Base-by-base conservation (phyloP, 2,888 invertebrate genomes). In the Hirtodrosophila cameraria region DNA sequence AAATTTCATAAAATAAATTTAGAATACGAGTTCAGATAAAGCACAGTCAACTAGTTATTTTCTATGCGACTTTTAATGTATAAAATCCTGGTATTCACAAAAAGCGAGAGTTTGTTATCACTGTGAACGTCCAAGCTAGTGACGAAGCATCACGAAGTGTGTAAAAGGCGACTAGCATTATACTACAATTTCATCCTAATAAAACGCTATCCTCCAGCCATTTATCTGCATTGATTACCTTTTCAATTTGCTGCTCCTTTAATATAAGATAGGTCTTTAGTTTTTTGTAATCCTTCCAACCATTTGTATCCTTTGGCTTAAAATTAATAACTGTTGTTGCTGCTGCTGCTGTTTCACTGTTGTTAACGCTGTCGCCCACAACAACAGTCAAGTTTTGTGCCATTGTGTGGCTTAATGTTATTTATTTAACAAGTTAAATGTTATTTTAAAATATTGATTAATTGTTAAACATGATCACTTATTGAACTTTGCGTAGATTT, bases 241-340 rank as follows among this genome's bases (percentile, higher is more conserved):
- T 87, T 75, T 86, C 87, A 52, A 66, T 80, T 74, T 88, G 85
- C 67, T 88, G 88, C 72, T 90, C 89, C 75, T 90, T 90, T 3
- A 87, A 80, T 49, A 90, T 88, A 18, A 90, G 76, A 82, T 90
- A 90, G 1, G 89, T 90, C 69, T 90, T 90, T 6, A 89, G 63
- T 79, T 90, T 90, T 27, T 89, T 90, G 65, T 89, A 90, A 82
- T 90, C 89, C 81, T 79, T 90, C 89, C 89, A 89, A 59, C 83
- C 83, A 64, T 88, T 87, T n/a, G 83, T 76, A 69, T 82, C 82
- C 75, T 82, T 82, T 46, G 81, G 77, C 72, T 69, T 85, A 11
- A 80, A 80, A n/a, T 72, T 76, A 11, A 79, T 46, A 13, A 52
- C 69, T 1, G 68, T 7, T 27, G 65, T 16, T 0, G 59, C 23